Conservation (phyloP, 23 tunicate genomes). For the Trididemnum miniatum region DNA sequence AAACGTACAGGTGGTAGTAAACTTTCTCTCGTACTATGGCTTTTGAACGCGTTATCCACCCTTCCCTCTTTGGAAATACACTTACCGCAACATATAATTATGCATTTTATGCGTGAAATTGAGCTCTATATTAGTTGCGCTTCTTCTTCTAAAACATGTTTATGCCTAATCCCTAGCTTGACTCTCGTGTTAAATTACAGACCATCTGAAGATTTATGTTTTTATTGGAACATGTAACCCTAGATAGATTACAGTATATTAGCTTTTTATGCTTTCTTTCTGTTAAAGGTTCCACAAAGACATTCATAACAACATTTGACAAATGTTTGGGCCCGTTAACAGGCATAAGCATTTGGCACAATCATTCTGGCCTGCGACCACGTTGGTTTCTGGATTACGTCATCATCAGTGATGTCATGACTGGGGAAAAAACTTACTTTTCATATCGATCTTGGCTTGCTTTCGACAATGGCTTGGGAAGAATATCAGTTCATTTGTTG, state of each 20-base stretch:
- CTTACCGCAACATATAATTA: too few species aligned
- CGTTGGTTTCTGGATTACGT: slow-evolving; percentile 81
- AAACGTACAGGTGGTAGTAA: too few species aligned
- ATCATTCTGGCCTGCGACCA: slow-evolving; percentile 54
- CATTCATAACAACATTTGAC: slow-evolving; percentile 66
- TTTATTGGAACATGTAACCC: neutral
- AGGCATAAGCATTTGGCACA: slow-evolving; percentile 62
- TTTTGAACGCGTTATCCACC: too few species aligned
- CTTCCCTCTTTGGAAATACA: too few species aligned
- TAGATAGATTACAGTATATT: too few species aligned
- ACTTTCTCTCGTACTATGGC: too few species aligned
- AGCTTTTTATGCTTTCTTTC: too few species aligned
- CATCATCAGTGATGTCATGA: slow-evolving; percentile 72
- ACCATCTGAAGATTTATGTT: too few species aligned
- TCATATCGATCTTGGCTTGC: slow-evolving; percentile 75
- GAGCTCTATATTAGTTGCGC: neutral
- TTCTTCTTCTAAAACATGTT: neutral
- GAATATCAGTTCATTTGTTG: slow-evolving; percentile 27
- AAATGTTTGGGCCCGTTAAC: slow-evolving; percentile 55
- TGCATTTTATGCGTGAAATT: neutral
- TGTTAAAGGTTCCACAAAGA: slow-evolving; percentile 65
- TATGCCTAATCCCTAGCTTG: too few species aligned
- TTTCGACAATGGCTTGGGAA: slow-evolving; percentile 32
- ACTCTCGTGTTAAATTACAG: too few species aligned
- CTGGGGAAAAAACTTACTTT: slow-evolving; percentile 54